These are phyloP conservation scores for Calidris pygmaea DNA, from an alignment of 2,113 vertebrate genomes.

Conservation along the genomic window DNA sequence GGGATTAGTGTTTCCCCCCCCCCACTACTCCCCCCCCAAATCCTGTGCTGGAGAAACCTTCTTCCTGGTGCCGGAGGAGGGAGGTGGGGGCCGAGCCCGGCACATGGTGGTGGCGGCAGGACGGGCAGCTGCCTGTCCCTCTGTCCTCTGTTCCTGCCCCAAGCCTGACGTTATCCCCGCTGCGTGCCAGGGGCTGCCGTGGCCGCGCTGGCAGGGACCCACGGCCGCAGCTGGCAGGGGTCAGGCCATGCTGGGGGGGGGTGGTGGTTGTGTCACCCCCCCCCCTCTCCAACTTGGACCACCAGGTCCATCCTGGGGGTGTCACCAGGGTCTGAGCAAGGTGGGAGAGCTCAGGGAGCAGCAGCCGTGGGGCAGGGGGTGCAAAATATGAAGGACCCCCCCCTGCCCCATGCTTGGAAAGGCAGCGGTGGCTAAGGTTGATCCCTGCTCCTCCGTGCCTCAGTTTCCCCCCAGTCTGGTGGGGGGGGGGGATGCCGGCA, in stretches of 20 bases:
- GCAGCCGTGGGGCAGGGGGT: neutral
- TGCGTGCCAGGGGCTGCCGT: neutral
- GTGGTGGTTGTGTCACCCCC: neutral
- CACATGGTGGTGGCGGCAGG: neutral
- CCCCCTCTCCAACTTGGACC: neutral
- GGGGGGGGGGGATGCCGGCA: neutral
- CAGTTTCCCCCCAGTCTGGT: neutral
- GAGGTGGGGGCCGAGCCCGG: neutral
- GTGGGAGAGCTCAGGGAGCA: neutral
- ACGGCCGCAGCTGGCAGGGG: neutral
- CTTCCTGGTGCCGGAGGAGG: neutral
- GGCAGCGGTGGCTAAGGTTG: neutral
- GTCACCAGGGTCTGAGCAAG: neutral
- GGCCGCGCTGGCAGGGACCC: neutral
- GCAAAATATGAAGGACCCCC: neutral
- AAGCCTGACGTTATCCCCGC: neutral
- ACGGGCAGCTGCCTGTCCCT: neutral
- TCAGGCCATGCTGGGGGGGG: neutral
- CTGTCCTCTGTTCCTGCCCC: neutral
- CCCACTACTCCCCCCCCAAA: too few relatives aligned
- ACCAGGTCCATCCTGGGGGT: fast-evolving
- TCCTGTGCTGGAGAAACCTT: neutral
- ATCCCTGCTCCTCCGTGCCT: neutral
- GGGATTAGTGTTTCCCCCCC: neutral
- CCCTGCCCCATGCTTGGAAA: too few relatives aligned